These are phyloP conservation scores for Leucoma salicis DNA, from an alignment of 2,888 invertebrate genomes.

Conservation along the genomic window DNA sequence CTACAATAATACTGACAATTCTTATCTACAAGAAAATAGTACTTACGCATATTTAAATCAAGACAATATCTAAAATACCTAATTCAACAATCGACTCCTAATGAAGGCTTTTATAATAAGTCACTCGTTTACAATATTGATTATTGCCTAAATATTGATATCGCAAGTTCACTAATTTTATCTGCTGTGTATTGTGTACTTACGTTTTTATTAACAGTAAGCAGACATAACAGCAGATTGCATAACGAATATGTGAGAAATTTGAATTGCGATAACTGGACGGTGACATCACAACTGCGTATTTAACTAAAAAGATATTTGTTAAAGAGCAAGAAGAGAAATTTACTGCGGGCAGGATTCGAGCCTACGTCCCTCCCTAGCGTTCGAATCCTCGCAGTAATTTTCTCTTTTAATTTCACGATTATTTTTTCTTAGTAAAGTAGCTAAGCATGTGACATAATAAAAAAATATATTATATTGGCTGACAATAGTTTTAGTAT, in stretches of 20 bases:
- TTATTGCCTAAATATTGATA: constrained; percentile 15
- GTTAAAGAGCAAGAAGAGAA: no score
- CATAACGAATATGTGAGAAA: not conserved
- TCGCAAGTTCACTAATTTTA: constrained; percentile 9
- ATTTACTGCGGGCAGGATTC: no score
- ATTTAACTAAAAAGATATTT: no score
- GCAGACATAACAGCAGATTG: not conserved
- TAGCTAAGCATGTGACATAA: no score
- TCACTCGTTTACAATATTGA: constrained; percentile 45
- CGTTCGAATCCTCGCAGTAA: no score
- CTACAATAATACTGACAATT: constrained; percentile 37
- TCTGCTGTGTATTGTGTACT: not conserved
- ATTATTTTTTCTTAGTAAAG: no score
- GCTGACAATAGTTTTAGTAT: no score
- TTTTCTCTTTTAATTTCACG: no score
- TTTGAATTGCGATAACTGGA: constrained; percentile 17
- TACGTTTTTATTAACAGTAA: not conserved
- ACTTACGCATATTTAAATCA: constrained; percentile 1
- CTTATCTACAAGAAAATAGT: constrained; percentile 28
- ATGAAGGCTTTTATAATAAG: constrained; percentile 45
- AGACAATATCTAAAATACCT: constrained; percentile 28
- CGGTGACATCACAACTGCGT: constrained; percentile 22
- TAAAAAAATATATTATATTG: no score
- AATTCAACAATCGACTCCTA: constrained; percentile 31
- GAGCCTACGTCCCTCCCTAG: no score